These are phyloP conservation scores for Eulemur macaco DNA, from an alignment of 2,113 vertebrate genomes.

Conservation along the genomic window DNA sequence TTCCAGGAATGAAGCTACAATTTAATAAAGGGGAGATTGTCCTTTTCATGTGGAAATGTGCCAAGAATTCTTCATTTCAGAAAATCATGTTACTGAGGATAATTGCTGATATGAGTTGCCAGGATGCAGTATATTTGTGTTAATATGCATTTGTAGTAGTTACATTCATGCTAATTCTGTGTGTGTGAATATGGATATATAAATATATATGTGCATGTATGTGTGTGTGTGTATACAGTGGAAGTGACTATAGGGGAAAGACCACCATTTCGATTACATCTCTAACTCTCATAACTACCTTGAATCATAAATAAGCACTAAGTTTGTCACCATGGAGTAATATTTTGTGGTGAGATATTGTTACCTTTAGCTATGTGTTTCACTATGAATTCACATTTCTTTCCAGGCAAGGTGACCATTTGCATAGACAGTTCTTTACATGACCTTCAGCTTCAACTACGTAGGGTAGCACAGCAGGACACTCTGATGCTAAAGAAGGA, in stretches of 20 bases:
- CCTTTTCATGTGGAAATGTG: constrained; percentile 18
- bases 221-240: not conserved
- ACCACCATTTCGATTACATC: not conserved
- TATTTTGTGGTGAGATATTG: not conserved
- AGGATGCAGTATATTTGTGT: not conserved
- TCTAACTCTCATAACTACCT: not conserved
- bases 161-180: not conserved
- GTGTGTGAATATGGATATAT: not conserved
- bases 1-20: not conserved
- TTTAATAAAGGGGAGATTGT: constrained; percentile 35
- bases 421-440: not conserved
- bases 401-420: not conserved
- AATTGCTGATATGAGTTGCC: not conserved
- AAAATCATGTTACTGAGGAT: constrained; percentile 9
- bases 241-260: not conserved
- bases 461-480: not conserved
- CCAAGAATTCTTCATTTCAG: constrained; percentile 32
- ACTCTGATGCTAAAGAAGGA: not conserved
- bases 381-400: not conserved
- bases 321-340: not conserved
- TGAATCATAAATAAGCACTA: not conserved
- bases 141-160: not conserved
- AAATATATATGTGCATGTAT: not conserved
- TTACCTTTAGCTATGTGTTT: not conserved
- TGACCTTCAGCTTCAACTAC: not conserved